Evolutionary conservation across 1,140 invertebrate species (phyloP).

Genomic region (Portunus trituberculatus): DNA sequence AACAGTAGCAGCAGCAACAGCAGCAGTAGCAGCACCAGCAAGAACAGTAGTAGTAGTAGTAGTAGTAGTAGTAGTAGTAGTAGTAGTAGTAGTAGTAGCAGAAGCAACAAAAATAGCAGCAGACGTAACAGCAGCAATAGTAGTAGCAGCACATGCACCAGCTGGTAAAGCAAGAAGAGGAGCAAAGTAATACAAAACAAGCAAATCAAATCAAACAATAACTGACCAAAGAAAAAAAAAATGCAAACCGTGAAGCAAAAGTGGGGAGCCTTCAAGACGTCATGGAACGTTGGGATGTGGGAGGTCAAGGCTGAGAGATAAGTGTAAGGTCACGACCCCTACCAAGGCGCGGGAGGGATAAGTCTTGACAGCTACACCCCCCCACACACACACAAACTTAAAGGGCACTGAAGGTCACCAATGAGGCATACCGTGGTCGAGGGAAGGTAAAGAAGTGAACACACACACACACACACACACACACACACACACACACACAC

Average conservation of each 20-base stretch:
- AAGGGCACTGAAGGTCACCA: not conserved
- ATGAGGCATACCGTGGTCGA: not conserved
- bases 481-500: not conserved
- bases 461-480: not conserved
- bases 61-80: conserved; percentile 7
- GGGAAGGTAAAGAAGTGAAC: not conserved
- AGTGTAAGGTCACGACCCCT: not conserved
- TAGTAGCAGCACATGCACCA: no score
- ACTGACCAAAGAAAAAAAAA: not conserved
- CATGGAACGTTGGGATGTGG: not conserved
- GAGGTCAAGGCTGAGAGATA: not conserved
- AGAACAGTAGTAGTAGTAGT: not conserved
- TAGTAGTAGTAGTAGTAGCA: conserved; percentile 7
- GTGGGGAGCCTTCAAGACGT: not conserved
- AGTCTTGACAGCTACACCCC: not conserved
- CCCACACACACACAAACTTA: not conserved
- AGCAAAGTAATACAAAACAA: no score
- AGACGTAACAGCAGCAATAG: no score
- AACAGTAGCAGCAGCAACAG: not conserved
- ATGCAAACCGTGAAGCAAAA: not conserved
- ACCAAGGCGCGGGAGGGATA: not conserved
- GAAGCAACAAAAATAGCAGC: not conserved
- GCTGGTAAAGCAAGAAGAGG: no score
- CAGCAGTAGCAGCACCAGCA: not conserved
- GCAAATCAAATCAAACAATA: no score